Conservation (phyloP, 2,888 invertebrate species). For the Idaea aversata region DNA sequence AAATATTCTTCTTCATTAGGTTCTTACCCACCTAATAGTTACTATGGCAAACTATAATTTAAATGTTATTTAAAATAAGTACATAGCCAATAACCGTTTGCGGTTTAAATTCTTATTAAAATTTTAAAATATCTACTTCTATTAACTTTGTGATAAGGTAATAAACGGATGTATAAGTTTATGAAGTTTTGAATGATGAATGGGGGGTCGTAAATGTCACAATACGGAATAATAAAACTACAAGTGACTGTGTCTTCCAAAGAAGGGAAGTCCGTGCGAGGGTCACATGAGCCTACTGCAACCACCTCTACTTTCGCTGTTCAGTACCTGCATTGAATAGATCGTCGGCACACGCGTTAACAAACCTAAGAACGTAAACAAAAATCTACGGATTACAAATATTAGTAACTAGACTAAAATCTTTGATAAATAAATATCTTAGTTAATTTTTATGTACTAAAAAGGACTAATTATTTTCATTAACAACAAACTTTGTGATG, state of each 20-base stretch:
- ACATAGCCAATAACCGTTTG: no score
- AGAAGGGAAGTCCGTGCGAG: conserved; percentile 46
- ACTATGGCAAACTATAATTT: no score
- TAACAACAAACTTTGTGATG: conserved; percentile 11
- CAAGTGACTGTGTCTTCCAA: conserved; percentile 21
- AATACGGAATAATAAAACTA: background rate
- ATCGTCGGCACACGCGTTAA: conserved; percentile 36
- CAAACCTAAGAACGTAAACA: conserved; percentile 39
- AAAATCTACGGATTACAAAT: conserved; percentile 1
- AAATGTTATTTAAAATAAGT: no score
- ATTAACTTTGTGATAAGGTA: no score
- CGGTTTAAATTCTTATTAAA: no score
- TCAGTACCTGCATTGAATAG: conserved; percentile 50
- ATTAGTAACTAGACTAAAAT: background rate
- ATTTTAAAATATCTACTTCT: no score
- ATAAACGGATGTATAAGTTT: background rate
- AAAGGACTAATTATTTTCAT: conserved; percentile 16
- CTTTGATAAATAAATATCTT: conserved; percentile 7
- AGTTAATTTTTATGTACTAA: background rate
- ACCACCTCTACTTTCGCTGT: conserved; percentile 62
- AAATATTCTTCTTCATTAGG: no score
- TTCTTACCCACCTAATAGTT: no score
- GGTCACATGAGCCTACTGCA: conserved; percentile 33
- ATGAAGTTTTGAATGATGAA: background rate
- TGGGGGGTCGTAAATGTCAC: background rate